These are phyloP conservation scores for Cryptocephalus primarius DNA, from an alignment of 2,888 invertebrate genomes.

Conservation along the genomic window DNA sequence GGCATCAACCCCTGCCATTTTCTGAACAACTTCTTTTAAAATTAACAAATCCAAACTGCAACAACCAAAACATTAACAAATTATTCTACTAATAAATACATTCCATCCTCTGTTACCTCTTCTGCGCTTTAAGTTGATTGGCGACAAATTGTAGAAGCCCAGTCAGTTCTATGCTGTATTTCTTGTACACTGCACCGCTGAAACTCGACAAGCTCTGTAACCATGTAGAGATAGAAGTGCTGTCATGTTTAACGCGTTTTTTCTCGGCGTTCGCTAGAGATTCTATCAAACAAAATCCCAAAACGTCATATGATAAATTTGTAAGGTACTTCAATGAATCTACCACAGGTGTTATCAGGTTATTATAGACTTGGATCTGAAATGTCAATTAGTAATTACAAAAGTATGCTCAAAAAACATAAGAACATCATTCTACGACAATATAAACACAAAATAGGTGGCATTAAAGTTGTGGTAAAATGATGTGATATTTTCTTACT, in stretches of 20 bases:
- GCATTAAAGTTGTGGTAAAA: too few species aligned
- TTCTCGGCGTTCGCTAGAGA: conserved; percentile 72
- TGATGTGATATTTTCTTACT: too few species aligned
- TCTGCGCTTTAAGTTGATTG: conserved; percentile 91
- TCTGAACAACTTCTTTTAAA: conserved; percentile 94
- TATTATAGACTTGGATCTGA: conserved; percentile 35
- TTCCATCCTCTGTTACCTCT: conserved; percentile 57
- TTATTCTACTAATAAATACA: not conserved
- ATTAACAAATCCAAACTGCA: conserved; percentile 79
- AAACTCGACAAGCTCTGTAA: conserved; percentile 90
- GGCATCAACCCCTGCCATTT: conserved; percentile 98
- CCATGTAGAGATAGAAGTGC: conserved; percentile 88
- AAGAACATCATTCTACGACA: too few species aligned
- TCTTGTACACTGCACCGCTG: conserved; percentile 93
- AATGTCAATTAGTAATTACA: too few species aligned
- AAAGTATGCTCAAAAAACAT: too few species aligned
- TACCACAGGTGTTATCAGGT: conserved; percentile 68
- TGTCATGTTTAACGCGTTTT: conserved; percentile 73
- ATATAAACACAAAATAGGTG: too few species aligned
- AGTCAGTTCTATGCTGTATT: conserved; percentile 91
- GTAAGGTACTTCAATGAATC: conserved; percentile 96
- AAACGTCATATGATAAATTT: conserved; percentile 87
- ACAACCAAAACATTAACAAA: conserved; percentile 13
- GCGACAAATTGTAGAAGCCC: conserved; percentile 94
- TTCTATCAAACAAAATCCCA: conserved; percentile 92